Evolutionary conservation across 2,888 invertebrate genomes (phyloP).

Genomic region (Osmoderma eremita): DNA sequence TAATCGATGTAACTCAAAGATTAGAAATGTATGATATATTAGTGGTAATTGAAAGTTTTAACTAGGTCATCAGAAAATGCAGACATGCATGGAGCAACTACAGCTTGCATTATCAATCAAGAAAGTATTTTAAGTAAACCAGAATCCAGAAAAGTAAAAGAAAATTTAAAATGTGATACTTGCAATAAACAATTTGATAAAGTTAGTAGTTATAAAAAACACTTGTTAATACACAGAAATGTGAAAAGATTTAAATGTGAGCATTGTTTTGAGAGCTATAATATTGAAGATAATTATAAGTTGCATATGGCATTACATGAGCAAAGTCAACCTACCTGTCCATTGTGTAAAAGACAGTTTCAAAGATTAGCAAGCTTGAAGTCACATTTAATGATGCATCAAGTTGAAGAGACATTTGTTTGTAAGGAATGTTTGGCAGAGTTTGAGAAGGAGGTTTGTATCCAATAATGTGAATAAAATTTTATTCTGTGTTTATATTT

Average conservation of each 20-base stretch:
- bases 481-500: constrained; percentile 13
- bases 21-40: not conserved
- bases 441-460: constrained; percentile 59
- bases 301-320: constrained; percentile 59
- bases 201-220: constrained; percentile 53
- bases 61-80: constrained; percentile 3
- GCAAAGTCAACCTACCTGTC: constrained; percentile 56
- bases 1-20: not conserved
- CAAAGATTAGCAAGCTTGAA: constrained; percentile 61
- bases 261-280: constrained; percentile 57
- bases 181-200: constrained; percentile 56
- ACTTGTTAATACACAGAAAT: constrained; percentile 57
- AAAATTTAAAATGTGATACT: constrained; percentile 52
- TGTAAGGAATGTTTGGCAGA: constrained; percentile 59
- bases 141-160: constrained; percentile 21
- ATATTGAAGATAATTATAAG: constrained; percentile 60
- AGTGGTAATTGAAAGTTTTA: not conserved
- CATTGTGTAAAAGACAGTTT: constrained; percentile 60
- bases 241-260: constrained; percentile 59
- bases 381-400: constrained; percentile 60
- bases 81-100: constrained; percentile 5
- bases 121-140: constrained; percentile 29
- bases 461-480: not conserved
- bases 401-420: constrained; percentile 59
- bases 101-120: constrained; percentile 29